Conservation (phyloP, 2,113 vertebrate genomes). For the Dendropsophus ebraccatus region DNA sequence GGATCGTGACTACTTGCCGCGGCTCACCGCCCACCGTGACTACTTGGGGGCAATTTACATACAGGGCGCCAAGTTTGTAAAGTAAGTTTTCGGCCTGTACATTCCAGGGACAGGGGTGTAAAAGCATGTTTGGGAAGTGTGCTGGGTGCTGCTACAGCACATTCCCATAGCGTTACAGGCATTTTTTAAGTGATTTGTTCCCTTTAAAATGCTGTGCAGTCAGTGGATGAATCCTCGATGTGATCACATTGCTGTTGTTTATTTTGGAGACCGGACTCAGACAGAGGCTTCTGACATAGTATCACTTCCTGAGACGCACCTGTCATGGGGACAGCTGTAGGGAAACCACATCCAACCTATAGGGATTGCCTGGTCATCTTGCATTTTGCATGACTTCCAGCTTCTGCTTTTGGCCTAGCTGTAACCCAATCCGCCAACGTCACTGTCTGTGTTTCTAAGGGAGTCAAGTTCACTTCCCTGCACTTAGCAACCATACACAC, state of each 20-base stretch:
- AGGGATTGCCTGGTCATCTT: slow-evolving; percentile 33
- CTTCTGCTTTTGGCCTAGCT: background rate
- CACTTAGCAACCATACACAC: background rate
- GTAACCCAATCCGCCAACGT: slow-evolving; percentile 44
- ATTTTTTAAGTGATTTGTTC: too few relatives aligned
- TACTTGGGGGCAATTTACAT: too few relatives aligned
- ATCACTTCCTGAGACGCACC: slow-evolving; percentile 10
- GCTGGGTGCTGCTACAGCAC: too few relatives aligned
- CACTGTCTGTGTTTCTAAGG: slow-evolving; percentile 38
- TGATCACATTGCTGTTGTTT: slow-evolving; percentile 6
- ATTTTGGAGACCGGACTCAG: slow-evolving; percentile 22
- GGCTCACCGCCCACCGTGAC: too few relatives aligned
- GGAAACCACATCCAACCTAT: background rate
- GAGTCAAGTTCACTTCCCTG: slow-evolving; percentile 11
- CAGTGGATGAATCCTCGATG: background rate
- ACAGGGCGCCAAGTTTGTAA: too few relatives aligned
- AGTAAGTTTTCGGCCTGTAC: too few relatives aligned
- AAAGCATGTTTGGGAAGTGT: too few relatives aligned
- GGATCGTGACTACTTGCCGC: too few relatives aligned
- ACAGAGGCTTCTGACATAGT: background rate
- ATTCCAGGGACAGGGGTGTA: too few relatives aligned
- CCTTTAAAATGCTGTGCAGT: background rate
- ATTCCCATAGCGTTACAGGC: too few relatives aligned
- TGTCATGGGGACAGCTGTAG: slow-evolving; percentile 1
- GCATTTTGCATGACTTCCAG: background rate